Evolutionary conservation across 2,888 invertebrate genomes (phyloP).

Genomic region (Epistrophella euchroma): DNA sequence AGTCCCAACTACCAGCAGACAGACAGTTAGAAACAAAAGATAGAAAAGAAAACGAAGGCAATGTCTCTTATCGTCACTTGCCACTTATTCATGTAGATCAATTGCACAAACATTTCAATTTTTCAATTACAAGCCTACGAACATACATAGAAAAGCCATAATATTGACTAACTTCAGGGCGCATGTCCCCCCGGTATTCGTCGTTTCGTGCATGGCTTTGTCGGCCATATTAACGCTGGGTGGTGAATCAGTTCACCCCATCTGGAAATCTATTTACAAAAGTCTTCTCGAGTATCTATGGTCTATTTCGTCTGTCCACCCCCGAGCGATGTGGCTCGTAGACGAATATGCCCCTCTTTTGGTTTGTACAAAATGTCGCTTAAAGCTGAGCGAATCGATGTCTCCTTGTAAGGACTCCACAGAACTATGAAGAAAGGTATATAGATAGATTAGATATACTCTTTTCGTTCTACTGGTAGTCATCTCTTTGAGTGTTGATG

Average conservation of each 20-base stretch:
- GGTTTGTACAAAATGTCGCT: slow-evolving; percentile 67
- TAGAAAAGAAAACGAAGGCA: slow-evolving; percentile 49
- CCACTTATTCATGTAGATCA: slow-evolving; percentile 77
- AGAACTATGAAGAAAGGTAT: slow-evolving; percentile 22
- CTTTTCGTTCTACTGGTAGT: slow-evolving; percentile 58
- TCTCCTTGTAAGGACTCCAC: slow-evolving; percentile 69
- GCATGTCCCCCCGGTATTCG: slow-evolving; percentile 76
- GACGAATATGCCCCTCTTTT: slow-evolving; percentile 67
- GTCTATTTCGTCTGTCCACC: slow-evolving; percentile 74
- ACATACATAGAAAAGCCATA: slow-evolving; percentile 76
- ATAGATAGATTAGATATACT: slow-evolving; percentile 11
- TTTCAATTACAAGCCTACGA: slow-evolving; percentile 78
- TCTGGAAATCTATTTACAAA: slow-evolving; percentile 75
- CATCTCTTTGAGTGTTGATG: slow-evolving; percentile 70
- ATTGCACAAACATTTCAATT: slow-evolving; percentile 79
- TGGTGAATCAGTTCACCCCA: slow-evolving; percentile 75
- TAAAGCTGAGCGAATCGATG: slow-evolving; percentile 71
- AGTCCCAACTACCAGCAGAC: slow-evolving; percentile 33
- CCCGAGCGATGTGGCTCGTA: slow-evolving; percentile 68
- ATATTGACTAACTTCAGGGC: slow-evolving; percentile 78
- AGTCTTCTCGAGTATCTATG: slow-evolving; percentile 73
- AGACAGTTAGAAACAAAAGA: slow-evolving; percentile 62
- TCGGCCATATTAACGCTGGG: slow-evolving; percentile 76
- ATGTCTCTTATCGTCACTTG: slow-evolving; percentile 68
- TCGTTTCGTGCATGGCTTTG: slow-evolving; percentile 63